Base-by-base conservation (phyloP, 2,797 vertebrate species). In the Helarctos malayanus region DNA sequence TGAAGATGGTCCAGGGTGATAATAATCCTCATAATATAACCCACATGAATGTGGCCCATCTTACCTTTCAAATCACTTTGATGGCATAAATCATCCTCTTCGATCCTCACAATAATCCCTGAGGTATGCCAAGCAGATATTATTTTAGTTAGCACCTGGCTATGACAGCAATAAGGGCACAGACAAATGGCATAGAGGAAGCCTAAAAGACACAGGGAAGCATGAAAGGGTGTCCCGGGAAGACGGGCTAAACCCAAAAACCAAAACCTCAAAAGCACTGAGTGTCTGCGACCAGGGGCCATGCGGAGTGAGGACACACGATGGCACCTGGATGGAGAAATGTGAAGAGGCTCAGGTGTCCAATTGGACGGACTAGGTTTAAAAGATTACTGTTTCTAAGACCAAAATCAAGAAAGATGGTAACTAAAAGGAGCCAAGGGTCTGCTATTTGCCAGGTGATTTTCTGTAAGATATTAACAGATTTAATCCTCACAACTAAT, bases 31-130 rank as follows among this genome's bases (percentile, higher is more conserved):
- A 69, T 35, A 19, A 89, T 52, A 78, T 65, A 81, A 87, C 57
- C 56, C 94, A 49, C 2, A n/a, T 75, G 71, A 76, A 88, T 38
- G 13, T 16, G 89, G 41, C 25, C 84, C 75, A 49, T 84, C 54
- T 95, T 94, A 54, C 87, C 90, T 95, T 95, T 78, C 96, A 93
- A 93, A 97, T 89, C 52, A 63, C 65, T 79, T 93, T 85, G 61
- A 63, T 97, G 68, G 41, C 18, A 38, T 81, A 82, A 97, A 82
- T 91, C 68, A 73, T 47, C 49, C 32, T 57, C 61, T 91, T 88
- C 79, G 61, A 95, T 84, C 65, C 56, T 85, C 56, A 73, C 25
- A 81, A 56, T 80, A 54, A 93, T 89, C 82, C 54, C 61, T 23
- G 35, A 95, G 79, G 52, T 93, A 29, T 59, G 45, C 79, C 92